These are phyloP conservation scores for Elaphurus davidianus DNA, from an alignment of 2,113 vertebrate genomes.

Conservation along the genomic window DNA sequence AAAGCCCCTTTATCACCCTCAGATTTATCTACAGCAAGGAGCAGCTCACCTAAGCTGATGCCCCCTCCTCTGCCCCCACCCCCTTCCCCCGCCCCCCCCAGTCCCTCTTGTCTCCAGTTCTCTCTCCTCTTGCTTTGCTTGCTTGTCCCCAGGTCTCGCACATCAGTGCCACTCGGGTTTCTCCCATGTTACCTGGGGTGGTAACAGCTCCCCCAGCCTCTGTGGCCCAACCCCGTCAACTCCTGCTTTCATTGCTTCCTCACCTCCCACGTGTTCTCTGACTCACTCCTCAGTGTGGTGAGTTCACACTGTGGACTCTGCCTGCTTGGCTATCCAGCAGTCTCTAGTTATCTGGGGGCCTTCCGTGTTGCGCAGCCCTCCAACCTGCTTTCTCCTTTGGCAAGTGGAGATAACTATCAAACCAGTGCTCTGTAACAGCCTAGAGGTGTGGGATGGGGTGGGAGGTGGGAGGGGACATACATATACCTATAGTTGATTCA, in stretches of 20 bases:
- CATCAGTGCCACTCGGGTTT: neutral
- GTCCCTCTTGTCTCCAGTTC: neutral
- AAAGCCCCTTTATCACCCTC: neutral
- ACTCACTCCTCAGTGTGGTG: neutral
- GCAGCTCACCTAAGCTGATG: neutral
- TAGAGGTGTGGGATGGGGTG: neutral
- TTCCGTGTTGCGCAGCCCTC: neutral
- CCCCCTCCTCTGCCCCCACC: accelerated
- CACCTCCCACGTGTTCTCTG: accelerated
- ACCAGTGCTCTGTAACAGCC: neutral
- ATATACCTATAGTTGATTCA: neutral
- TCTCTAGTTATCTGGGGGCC: neutral
- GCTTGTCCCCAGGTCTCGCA: neutral
- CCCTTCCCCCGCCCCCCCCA: too few relatives aligned
- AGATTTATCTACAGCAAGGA: neutral
- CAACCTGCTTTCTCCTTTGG: neutral
- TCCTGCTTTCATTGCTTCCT: neutral
- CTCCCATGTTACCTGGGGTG: neutral
- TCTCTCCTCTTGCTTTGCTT: neutral
- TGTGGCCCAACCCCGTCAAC: neutral
- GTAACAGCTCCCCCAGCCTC: neutral
- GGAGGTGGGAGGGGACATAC: neutral
- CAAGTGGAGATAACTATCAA: neutral
- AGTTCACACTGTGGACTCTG: neutral
- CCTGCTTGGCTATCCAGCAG: neutral